Percentiles rank a stretch among this genome's conserved stretches.
These are phyloP conservation scores for Redunca redunca DNA, from an alignment of 2,113 vertebrate species.

Conservation along the genomic window DNA sequence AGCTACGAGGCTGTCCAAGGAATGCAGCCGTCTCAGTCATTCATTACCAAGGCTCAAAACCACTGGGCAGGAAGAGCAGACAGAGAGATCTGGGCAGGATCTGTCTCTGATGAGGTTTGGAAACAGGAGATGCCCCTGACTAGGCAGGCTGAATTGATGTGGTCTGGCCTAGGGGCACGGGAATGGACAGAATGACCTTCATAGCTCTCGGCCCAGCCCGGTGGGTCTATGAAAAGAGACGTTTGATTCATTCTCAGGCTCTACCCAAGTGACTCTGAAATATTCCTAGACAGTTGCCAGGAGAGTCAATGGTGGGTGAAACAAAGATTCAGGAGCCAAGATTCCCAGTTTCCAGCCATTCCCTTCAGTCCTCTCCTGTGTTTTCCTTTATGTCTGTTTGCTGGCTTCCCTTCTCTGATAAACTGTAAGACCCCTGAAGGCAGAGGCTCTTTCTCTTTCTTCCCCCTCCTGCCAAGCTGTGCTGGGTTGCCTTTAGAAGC, in stretches of 20 bases:
- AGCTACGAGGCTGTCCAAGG: conserved; percentile 52
- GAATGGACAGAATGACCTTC: conserved; percentile 62
- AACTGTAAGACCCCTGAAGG: background rate
- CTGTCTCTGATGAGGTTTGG: conserved; percentile 64
- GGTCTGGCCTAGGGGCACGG: conserved; percentile 63
- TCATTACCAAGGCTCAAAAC: conserved; percentile 60
- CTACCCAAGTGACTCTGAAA: conserved; percentile 65
- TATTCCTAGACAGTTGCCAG: conserved; percentile 74
- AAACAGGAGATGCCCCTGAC: conserved; percentile 58
- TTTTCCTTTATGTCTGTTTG: conserved; percentile 25
- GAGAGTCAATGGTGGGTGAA: conserved; percentile 58
- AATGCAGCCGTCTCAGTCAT: conserved; percentile 56
- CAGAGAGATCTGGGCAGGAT: conserved; percentile 44
- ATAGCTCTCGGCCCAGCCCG: background rate
- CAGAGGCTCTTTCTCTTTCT: background rate
- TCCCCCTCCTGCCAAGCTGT: background rate
- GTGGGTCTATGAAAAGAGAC: conserved; percentile 65
- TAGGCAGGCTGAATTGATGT: conserved; percentile 67
- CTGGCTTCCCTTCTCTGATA: background rate
- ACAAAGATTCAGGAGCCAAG: conserved; percentile 48
- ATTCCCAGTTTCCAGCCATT: conserved; percentile 2
- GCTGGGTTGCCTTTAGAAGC: background rate
- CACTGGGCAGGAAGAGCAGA: conserved; percentile 65
- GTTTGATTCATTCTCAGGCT: conserved; percentile 63
- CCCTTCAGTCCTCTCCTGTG: background rate